A percentile compares a stretch with the other conserved stretches of the same genome.
Conservation (phyloP, 2,888 invertebrate species). For the Drosophila setosimentum region DNA sequence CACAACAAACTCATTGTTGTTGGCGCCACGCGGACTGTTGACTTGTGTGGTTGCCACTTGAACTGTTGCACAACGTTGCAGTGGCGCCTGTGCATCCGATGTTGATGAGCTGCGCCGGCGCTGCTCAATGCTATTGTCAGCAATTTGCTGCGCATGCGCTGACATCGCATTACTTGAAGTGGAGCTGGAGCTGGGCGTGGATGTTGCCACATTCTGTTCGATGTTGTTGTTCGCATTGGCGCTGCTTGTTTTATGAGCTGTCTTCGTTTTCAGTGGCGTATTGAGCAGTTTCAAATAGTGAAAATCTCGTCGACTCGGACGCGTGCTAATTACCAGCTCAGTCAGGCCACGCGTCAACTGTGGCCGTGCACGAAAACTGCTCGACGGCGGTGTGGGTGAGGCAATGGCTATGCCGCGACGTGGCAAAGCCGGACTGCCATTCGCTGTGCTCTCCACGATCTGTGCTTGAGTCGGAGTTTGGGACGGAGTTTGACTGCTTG, state of each 20-base stretch:
- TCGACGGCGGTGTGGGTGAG: conserved; percentile 25
- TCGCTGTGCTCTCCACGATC: conserved; percentile 24
- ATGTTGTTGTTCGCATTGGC: conserved; percentile 79
- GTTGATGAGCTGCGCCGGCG: conserved; percentile 85
- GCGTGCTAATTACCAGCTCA: conserved; percentile 83
- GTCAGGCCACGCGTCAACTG: conserved; percentile 83
- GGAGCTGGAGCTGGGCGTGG: conserved; percentile 23
- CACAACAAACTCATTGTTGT: conserved; percentile 81
- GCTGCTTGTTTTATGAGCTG: conserved; percentile 34
- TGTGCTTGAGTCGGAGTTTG: conserved; percentile 10
- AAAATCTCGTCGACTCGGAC: conserved; percentile 84
- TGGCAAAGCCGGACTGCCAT: conserved; percentile 57
- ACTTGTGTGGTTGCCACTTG: conserved; percentile 8
- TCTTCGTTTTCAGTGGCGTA: conserved; percentile 66
- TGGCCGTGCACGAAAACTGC: conserved; percentile 44
- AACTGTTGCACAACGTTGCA: conserved; percentile 56
- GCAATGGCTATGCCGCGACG: conserved; percentile 44
- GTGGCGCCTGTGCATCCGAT: conserved; percentile 83
- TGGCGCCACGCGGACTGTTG: conserved; percentile 70
- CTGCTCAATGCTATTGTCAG: conserved; percentile 76
- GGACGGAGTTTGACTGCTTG: conserved; percentile 29
- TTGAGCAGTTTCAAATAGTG: conserved; percentile 74
- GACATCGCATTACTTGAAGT: conserved; percentile 31
- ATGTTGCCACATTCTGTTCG: conserved; percentile 52
- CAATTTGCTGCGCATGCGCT: conserved; percentile 41